A percentile compares a stretch with the other conserved stretches of the same genome.
Conservation (phyloP, 64 coral and sea anemone genomes). For the Actinia equina region DNA sequence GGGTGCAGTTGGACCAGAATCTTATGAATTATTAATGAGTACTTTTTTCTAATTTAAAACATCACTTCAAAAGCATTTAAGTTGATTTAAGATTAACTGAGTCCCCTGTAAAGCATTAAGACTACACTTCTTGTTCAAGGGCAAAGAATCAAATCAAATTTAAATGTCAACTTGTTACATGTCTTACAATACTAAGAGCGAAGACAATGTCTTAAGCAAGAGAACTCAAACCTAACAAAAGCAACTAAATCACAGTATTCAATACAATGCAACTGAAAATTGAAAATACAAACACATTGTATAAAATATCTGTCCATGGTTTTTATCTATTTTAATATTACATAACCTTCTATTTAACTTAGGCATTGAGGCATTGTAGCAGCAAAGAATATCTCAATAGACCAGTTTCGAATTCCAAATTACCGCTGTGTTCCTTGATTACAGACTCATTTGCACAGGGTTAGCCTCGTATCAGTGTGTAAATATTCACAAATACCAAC, state of each 20-base stretch:
- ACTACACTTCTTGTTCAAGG: too few species aligned
- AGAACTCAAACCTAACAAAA: neutral
- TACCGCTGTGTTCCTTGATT: too few species aligned
- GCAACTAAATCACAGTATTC: neutral
- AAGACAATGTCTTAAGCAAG: neutral
- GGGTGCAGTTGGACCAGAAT: too few species aligned
- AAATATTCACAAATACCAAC: too few species aligned
- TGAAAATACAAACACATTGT: neutral
- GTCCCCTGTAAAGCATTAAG: too few species aligned
- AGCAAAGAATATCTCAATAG: constrained; percentile 36
- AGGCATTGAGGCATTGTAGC: constrained; percentile 31
- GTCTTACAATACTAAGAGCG: neutral
- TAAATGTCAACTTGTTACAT: neutral
- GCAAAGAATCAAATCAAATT: constrained; percentile 1
- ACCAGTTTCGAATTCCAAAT: too few species aligned
- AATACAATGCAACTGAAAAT: neutral
- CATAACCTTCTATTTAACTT: constrained; percentile 25
- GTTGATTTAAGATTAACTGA: too few species aligned
- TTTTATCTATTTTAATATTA: constrained; percentile 23
- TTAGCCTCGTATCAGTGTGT: too few species aligned
- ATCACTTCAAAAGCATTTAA: too few species aligned
- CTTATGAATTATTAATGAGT: too few species aligned
- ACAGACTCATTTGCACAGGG: too few species aligned
- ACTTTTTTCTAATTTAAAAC: too few species aligned
- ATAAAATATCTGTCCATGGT: neutral